Base-by-base conservation (phyloP, 2,797 vertebrate genomes). In the Macropodus opercularis region DNA sequence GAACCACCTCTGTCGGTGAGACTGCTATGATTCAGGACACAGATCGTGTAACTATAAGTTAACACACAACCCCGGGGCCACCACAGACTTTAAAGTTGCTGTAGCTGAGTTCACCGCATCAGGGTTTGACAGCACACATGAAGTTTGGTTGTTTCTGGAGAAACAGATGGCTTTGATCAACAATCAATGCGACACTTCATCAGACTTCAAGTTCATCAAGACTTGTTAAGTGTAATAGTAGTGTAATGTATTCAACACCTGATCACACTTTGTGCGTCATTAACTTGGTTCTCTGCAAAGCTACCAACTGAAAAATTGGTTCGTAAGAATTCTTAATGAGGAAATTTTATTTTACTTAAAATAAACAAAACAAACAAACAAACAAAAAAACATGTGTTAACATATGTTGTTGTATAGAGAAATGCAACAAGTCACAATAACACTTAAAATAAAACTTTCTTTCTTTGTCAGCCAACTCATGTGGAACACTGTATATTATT, bases 1-100 rank as follows among this genome's bases (percentile, higher is more conserved):
- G 74, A 77, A 61, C 58, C 62, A 79, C 62, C 72, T 75, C 58
- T 81, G 73, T 71, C 79, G 74, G 69, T 42, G 47, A 70, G 57
- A 72, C 19, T 29, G 42, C 29, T 66, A 56, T 65, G 63, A 81
- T 81, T 81, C 69, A 51, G 69, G 85, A 57, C 36, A 75, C 59
- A 50, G 56, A 69, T 60, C 32, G 57, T 67, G 39, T 27, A 43
- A 62, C 38, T 68, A 49, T 59, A 48, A 59, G 72, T 58, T 51
- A 39, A 43, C 26, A 43, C 48, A 50, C 19, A 40, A 70, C 39
- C 50, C 58, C 24, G 10, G 49, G 46, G 54, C 26, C n/a, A 9
- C 31, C 38, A 34, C 15, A 57, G 43, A 52, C 22, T 34, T 26
- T 15, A 14, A 42, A 27, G 18, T 44, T 7, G 24, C 10, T 15